Evolutionary conservation across 2,888 invertebrate species (phyloP), one percentile per base, ranked within the genome.

Genomic region (Cheilosia vernalis): DNA sequence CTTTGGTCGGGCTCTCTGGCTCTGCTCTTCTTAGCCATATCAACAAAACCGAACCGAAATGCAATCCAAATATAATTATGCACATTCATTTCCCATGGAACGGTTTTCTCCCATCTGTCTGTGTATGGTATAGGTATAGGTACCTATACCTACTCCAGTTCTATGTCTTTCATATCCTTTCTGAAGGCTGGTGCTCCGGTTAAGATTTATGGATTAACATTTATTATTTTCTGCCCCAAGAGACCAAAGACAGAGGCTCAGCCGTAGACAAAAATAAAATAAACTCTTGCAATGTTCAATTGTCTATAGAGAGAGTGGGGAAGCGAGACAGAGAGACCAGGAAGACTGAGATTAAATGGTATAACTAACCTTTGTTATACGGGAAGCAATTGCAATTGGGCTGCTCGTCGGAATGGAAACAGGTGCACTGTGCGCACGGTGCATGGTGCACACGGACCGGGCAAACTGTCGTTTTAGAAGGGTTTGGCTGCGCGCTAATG

Each of bases 201-300:
- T 80, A 66, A 85, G 85, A 85, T 85, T 85, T 85, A 85, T 85
- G 85, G 85, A 85, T 85, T 80, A 85, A 85, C 85, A 85, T 85
- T 85, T 85, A 85, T 85, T 76, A 84, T 74, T 72, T 37, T 85
- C 67, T 72, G 76, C 67, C 80, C 69, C 84, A 60, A 80, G 83
- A 83, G 78, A 69, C 63, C 42, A 56, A 30, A 21, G 13, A 58
- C 40, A 10, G 30, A 10, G 15, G 44, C 44, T 6, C 44, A 44
- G n/a, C 5, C 17, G 19, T 17, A 61, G 63, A n/a, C 64, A 10
- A 27, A 27, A 44, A 42, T 13, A 40, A 53, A 63, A 58, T 27
- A 74, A 69, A 69, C 55, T 67, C 49, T 33, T 56, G 40, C 49
- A 80, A 80, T 85, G 85, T 85, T 80, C 80, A 56, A 85, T 85